A percentile compares a stretch with the other conserved stretches of the same genome.
These are phyloP conservation scores for Hemiscyllium ocellatum DNA, from an alignment of 2,113 vertebrate genomes.

Conservation along the genomic window DNA sequence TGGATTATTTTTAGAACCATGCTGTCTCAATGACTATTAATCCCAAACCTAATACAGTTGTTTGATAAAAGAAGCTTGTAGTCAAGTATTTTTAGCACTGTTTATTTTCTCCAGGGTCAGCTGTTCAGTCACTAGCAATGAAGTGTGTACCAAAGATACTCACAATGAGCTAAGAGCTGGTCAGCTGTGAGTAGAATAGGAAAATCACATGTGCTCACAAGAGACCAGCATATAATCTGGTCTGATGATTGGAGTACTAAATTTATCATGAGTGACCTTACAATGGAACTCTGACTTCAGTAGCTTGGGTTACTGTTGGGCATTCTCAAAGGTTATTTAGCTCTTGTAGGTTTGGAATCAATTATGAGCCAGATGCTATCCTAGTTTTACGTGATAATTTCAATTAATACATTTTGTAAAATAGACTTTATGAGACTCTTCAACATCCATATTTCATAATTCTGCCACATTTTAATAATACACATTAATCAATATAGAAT, in stretches of 20 bases:
- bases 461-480: not conserved
- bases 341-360: not conserved
- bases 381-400: not conserved
- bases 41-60: not conserved
- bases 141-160: slow-evolving; percentile 29
- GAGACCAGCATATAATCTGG: slow-evolving; percentile 32
- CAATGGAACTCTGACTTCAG: slow-evolving; percentile 31
- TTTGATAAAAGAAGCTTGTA: slow-evolving; percentile 17
- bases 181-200: not conserved
- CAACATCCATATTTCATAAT: not conserved
- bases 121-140: not conserved
- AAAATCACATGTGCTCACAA: slow-evolving; percentile 32
- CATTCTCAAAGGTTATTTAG: slow-evolving; percentile 22
- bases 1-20: not conserved
- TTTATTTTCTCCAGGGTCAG: slow-evolving; percentile 19
- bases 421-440: not conserved
- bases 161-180: slow-evolving; percentile 11
- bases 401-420: not conserved
- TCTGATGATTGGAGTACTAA: slow-evolving; percentile 3
- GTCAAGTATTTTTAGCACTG: slow-evolving; percentile 15
- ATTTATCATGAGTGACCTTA: slow-evolving; percentile 35
- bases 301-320: not conserved
- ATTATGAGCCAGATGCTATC: not conserved
- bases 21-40: not conserved
- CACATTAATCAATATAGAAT: not conserved